These are phyloP conservation scores for Mohoua ochrocephala DNA, from an alignment of 2,113 vertebrate genomes.

Conservation along the genomic window DNA sequence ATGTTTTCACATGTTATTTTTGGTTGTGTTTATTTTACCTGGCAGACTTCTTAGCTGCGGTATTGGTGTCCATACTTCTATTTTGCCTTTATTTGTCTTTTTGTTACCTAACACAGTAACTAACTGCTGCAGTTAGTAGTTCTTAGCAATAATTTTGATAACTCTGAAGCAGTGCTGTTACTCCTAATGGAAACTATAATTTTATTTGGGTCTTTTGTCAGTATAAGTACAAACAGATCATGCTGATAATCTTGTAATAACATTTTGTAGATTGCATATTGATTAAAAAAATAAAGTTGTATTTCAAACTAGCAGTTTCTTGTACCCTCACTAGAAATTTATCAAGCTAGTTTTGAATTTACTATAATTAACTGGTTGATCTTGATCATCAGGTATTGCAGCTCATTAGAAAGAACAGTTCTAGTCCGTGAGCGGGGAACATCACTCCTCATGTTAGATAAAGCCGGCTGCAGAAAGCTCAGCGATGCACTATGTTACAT, in stretches of 20 bases:
- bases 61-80: not conserved
- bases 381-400: not conserved
- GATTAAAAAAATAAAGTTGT: constrained; percentile 76
- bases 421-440: not conserved
- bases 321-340: not conserved
- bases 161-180: constrained; percentile 47
- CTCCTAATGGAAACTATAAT: constrained; percentile 57
- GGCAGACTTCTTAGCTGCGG: not conserved
- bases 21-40: constrained; percentile 3
- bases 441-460: not conserved
- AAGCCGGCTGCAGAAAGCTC: not conserved
- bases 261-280: constrained; percentile 73
- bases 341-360: not conserved
- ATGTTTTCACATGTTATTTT: not conserved
- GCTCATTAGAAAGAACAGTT: not conserved
- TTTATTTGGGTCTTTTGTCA: constrained; percentile 42
- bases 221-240: constrained; percentile 48
- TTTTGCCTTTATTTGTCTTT: not conserved
- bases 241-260: constrained; percentile 69
- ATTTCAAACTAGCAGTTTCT: constrained; percentile 58
- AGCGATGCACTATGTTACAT: not conserved
- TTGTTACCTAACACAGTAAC: constrained; percentile 1
- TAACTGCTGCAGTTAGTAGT: constrained; percentile 16
- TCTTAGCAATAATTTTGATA: constrained; percentile 19
- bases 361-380: not conserved